phyloP scores from a whole-genome alignment of 2,888 invertebrate species.

The Monoplex corrugatus region DNA sequence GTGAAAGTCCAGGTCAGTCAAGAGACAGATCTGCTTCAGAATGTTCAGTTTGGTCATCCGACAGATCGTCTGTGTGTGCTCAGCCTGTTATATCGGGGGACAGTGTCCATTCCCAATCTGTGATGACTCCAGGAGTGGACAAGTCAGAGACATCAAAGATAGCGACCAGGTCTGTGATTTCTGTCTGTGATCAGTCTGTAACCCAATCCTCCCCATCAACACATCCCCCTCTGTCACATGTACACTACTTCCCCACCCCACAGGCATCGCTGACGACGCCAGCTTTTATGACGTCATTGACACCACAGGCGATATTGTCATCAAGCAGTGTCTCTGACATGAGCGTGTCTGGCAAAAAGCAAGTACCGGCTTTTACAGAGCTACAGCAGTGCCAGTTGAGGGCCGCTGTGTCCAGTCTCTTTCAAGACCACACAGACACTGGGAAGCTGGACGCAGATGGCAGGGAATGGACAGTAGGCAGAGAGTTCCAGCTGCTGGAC shows the following conservation, averaged over 20 bases:
- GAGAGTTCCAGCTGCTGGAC: constrained; percentile 65
- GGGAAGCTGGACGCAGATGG: constrained; percentile 57
- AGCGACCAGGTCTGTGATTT: not conserved
- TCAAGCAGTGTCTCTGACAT: not conserved
- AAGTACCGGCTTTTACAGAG: not conserved
- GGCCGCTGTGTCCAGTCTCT: constrained; percentile 10
- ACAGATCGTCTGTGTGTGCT: not conserved
- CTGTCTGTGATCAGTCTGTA: not conserved
- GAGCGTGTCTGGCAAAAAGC: not conserved
- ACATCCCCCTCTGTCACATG: not conserved
- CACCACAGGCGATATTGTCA: not conserved
- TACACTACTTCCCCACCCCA: not conserved
- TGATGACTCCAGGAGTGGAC: too few relatives aligned
- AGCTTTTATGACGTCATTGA: not conserved
- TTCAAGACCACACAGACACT: constrained; percentile 29
- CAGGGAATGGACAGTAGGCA: constrained; percentile 65
- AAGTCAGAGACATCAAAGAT: not conserved
- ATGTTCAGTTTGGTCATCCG: not conserved
- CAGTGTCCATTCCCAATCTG: too few relatives aligned
- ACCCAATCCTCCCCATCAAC: not conserved
- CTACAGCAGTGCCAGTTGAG: not conserved
- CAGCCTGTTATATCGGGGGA: not conserved
- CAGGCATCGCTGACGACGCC: not conserved
- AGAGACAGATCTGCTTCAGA: not conserved
- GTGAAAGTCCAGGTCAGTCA: not conserved